phyloP scores from a whole-genome alignment of 2,113 vertebrate species.

The Ciconia stormi region DNA sequence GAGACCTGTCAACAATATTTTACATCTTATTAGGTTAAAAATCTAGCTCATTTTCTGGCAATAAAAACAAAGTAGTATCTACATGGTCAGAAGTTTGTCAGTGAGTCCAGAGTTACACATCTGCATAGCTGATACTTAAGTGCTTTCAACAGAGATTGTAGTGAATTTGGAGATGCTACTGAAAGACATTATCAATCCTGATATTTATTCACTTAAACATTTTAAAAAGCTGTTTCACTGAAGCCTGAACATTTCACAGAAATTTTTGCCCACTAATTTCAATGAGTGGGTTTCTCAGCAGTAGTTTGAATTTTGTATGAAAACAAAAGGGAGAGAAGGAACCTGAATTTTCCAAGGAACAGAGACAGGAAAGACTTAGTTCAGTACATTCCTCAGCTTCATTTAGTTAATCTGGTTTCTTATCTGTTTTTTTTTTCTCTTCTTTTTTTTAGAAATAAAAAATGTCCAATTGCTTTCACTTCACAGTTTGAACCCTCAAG shows the following conservation, averaged over 20 bases:
- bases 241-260: not conserved
- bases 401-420: constrained; percentile 9
- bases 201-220: not conserved
- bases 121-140: not conserved
- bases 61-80: not conserved
- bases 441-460: not conserved
- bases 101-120: not conserved
- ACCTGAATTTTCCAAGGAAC: not conserved
- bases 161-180: not conserved
- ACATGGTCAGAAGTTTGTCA: not conserved
- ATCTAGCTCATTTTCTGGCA: not conserved
- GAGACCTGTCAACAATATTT: not conserved
- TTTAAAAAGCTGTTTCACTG: not conserved
- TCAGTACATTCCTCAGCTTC: not conserved
- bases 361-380: not conserved
- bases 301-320: not conserved
- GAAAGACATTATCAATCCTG: not conserved
- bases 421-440: not conserved
- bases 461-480: constrained; percentile 8
- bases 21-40: not conserved
- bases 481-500: constrained; percentile 48
- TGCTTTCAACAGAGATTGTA: not conserved
- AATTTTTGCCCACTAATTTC: not conserved
- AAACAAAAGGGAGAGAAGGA: not conserved
- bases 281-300: not conserved